A percentile compares a stretch with the other conserved stretches of the same genome.
These are phyloP conservation scores for Petrolisthes cinctipes DNA, from an alignment of 2,888 invertebrate genomes.

Conservation along the genomic window DNA sequence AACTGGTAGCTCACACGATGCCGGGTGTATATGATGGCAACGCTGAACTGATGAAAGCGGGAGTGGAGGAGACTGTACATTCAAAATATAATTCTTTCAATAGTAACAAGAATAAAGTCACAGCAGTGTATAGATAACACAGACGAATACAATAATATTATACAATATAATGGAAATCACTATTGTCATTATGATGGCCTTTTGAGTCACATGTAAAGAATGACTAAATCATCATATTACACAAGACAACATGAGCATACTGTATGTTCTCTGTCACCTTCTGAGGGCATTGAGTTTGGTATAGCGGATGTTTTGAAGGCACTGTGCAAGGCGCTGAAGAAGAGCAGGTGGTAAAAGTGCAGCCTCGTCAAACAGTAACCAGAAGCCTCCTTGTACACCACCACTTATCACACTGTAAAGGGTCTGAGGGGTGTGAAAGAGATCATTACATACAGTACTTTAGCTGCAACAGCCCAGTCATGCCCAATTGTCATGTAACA, in stretches of 20 bases:
- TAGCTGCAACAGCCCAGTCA: neutral
- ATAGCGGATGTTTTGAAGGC: slow-evolving; percentile 39
- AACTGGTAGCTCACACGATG: too few species aligned
- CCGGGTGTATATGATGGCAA: too few species aligned
- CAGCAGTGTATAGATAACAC: too few species aligned
- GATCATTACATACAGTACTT: too few species aligned
- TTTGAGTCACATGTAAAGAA: too few species aligned
- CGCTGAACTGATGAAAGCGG: too few species aligned
- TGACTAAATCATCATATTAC: too few species aligned
- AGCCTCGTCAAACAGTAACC: slow-evolving; percentile 49
- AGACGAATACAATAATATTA: too few species aligned
- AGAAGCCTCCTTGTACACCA: slow-evolving; percentile 51
- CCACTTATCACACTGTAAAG: slow-evolving; percentile 36
- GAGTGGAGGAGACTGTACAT: too few species aligned
- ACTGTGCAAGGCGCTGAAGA: slow-evolving; percentile 42
- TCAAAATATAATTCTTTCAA: too few species aligned
- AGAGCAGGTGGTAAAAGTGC: slow-evolving; percentile 20
- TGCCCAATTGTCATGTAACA: neutral
- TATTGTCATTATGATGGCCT: neutral
- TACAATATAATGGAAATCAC: neutral
- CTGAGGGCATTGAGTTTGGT: slow-evolving; percentile 43
- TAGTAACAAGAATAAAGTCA: too few species aligned
- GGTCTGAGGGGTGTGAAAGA: slow-evolving; percentile 12
- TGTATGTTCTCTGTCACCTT: slow-evolving; percentile 20
- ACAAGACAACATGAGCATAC: too few species aligned